Conservation (phyloP, 2,113 vertebrate genomes). For the Myiopsitta monachus region DNA sequence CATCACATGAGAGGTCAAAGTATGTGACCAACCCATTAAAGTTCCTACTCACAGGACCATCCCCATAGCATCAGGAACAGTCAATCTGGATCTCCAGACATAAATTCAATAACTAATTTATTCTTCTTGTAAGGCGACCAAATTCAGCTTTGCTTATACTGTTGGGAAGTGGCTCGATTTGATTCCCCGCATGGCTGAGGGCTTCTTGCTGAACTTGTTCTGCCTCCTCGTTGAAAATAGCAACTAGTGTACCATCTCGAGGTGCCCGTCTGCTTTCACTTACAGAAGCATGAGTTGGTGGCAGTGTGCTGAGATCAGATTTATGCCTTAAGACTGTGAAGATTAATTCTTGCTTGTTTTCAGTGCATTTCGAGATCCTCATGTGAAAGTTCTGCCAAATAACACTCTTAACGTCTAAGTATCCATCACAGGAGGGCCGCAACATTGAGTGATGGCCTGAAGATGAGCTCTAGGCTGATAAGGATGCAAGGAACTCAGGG, state of each 20-base stretch:
- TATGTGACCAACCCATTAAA: neutral
- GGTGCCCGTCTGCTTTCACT: neutral
- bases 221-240: neutral
- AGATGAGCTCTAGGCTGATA: neutral
- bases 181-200: accelerated
- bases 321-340: neutral
- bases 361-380: neutral
- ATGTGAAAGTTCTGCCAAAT: neutral
- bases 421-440: neutral
- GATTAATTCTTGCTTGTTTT: neutral
- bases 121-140: neutral
- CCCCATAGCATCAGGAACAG: neutral
- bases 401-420: accelerated
- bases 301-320: neutral
- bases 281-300: neutral
- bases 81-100: neutral
- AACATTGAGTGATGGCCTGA: neutral
- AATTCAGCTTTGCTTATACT: neutral
- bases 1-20: accelerated
- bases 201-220: neutral
- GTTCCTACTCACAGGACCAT: neutral
- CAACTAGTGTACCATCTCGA: neutral
- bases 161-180: neutral
- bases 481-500: neutral
- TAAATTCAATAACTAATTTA: neutral